These are phyloP conservation scores for Antheraea yamamai DNA, from an alignment of 2,888 invertebrate species.

Conservation along the genomic window DNA sequence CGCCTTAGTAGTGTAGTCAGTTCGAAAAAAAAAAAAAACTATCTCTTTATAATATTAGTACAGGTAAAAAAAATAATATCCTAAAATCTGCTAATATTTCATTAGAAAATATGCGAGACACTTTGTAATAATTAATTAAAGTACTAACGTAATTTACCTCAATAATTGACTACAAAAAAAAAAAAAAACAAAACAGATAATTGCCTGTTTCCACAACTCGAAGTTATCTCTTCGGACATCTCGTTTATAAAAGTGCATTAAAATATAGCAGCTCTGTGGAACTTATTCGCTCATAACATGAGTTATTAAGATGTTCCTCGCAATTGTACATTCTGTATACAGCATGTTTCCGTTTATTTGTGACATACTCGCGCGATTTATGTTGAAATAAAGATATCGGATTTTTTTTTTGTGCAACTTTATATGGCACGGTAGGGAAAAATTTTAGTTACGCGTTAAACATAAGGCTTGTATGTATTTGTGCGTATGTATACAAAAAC, in stretches of 20 bases:
- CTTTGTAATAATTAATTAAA: too few species aligned
- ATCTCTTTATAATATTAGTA: too few species aligned
- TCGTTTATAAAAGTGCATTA: slow-evolving; percentile 24
- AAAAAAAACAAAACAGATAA: neutral
- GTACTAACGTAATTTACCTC: neutral
- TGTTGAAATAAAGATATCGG: neutral
- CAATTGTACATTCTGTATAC: slow-evolving; percentile 13
- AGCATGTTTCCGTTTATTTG: slow-evolving; percentile 4
- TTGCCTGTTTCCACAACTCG: neutral
- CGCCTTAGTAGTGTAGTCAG: too few species aligned
- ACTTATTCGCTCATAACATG: slow-evolving; percentile 32
- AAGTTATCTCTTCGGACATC: slow-evolving; percentile 2
- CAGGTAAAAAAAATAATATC: too few species aligned
- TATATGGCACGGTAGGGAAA: neutral
- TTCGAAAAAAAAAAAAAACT: too few species aligned
- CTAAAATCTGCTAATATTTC: too few species aligned
- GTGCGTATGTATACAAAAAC: too few species aligned
- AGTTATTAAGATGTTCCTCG: slow-evolving; percentile 24
- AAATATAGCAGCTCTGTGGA: slow-evolving; percentile 30
- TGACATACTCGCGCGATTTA: neutral
- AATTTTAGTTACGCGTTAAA: neutral
- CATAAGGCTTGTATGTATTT: too few species aligned
- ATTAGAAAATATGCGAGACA: too few species aligned
- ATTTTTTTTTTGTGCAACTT: neutral
- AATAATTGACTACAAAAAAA: neutral